Percentiles rank a stretch among this genome's conserved stretches.
Evolutionary conservation across 2,113 vertebrate genomes (phyloP).

Genomic region (Odobenus rosmarus): DNA sequence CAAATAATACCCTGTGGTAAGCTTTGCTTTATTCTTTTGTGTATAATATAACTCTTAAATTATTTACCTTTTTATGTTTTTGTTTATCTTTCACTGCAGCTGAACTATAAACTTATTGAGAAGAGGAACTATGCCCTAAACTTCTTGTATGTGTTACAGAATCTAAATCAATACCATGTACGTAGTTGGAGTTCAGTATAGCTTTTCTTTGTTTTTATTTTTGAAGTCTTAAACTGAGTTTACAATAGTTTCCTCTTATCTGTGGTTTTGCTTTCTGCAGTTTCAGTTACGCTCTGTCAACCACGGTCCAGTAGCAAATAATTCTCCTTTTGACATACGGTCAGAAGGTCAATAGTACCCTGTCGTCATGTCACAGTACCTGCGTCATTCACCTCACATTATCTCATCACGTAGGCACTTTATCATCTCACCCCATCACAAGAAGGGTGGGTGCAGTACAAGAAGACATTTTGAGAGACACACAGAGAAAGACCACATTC

Average conservation of each 20-base stretch:
- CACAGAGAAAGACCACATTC: neutral
- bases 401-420: neutral
- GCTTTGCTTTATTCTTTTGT: conserved; percentile 9
- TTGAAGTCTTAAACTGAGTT: neutral
- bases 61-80: conserved; percentile 11
- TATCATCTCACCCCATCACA: neutral
- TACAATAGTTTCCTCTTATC: neutral
- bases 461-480: neutral
- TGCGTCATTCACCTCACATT: neutral
- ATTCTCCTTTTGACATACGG: neutral
- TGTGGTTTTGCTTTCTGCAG: neutral
- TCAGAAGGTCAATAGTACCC: neutral
- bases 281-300: neutral
- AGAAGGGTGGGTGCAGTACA: neutral
- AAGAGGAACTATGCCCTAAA: neutral
- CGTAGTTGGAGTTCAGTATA: neutral
- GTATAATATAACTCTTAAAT: conserved; percentile 36
- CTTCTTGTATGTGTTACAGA: neutral
- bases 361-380: neutral
- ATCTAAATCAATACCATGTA: neutral
- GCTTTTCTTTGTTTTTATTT: neutral
- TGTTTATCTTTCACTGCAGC: neutral
- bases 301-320: neutral
- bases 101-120: conserved; percentile 14
- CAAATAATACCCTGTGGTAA: neutral